Evolutionary conservation across 2,888 invertebrate genomes (phyloP).

Genomic region (Lamellibrachia columna): DNA sequence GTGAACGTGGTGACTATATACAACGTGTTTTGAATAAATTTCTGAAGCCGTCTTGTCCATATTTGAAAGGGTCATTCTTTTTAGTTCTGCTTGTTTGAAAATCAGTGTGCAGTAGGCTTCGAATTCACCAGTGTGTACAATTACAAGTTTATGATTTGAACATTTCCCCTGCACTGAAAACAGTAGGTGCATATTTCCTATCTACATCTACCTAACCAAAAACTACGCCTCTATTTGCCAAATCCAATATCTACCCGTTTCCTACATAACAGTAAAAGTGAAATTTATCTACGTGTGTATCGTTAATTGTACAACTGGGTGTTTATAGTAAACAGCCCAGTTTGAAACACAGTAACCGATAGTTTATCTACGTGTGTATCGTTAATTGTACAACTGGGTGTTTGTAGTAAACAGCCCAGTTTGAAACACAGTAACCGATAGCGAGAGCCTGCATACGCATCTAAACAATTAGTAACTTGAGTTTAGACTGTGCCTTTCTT

Average conservation of each 20-base stretch:
- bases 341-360: neutral
- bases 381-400: neutral
- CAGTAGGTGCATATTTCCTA: neutral
- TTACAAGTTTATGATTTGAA: no score
- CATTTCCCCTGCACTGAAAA: no score
- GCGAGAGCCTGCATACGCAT: neutral
- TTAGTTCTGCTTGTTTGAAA: neutral
- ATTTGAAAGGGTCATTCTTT: neutral
- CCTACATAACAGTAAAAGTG: neutral
- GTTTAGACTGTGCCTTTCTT: neutral
- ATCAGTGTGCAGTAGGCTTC: neutral
- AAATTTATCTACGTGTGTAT: neutral
- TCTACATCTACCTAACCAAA: neutral
- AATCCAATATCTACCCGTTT: neutral
- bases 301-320: neutral
- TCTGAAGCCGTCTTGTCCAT: neutral
- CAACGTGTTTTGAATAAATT: neutral
- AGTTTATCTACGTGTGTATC: neutral
- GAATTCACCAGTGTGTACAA: no score
- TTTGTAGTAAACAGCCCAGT: neutral
- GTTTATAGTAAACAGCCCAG: neutral
- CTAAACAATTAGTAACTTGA: neutral
- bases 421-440: neutral
- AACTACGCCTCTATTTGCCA: neutral
- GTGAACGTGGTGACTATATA: neutral